Evolutionary conservation across 2,888 invertebrate genomes (phyloP).

Genomic region (Phengaris alcon): DNA sequence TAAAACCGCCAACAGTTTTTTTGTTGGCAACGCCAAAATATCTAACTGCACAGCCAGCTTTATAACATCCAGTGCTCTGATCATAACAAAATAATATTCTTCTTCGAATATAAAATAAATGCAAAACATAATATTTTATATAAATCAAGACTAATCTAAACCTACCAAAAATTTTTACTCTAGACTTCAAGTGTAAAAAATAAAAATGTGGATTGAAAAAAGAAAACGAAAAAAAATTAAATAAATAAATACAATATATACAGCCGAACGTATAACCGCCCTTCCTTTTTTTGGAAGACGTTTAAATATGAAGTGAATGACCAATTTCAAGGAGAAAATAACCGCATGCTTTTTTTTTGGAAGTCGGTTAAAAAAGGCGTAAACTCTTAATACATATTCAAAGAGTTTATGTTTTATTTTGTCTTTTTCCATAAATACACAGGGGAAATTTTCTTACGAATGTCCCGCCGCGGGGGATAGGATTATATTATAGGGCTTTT

Average conservation of each 20-base stretch:
- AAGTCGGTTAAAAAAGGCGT: background rate
- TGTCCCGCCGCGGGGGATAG: background rate
- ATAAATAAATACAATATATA: background rate
- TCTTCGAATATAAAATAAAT: too few relatives aligned
- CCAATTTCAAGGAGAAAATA: background rate
- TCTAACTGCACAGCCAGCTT: too few relatives aligned
- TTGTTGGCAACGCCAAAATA: too few relatives aligned
- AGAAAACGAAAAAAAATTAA: background rate
- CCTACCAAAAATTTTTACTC: too few relatives aligned
- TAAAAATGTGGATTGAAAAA: background rate
- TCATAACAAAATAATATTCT: too few relatives aligned
- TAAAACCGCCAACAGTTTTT: background rate
- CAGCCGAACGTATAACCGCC: too few relatives aligned
- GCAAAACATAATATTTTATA: too few relatives aligned
- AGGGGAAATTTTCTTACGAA: slow-evolving; percentile 3
- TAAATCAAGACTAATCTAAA: too few relatives aligned
- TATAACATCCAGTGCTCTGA: too few relatives aligned
- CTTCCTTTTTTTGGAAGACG: too few relatives aligned
- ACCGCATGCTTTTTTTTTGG: too few relatives aligned
- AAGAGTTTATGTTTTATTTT: slow-evolving; percentile 6
- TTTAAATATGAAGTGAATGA: background rate
- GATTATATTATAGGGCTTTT: background rate
- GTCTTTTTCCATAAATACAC: slow-evolving; percentile 11
- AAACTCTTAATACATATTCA: slow-evolving; percentile 13
- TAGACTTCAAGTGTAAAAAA: background rate